Evolutionary conservation across 2,113 vertebrate genomes (phyloP).

Genomic region (Hippocampus barbouri): DNA sequence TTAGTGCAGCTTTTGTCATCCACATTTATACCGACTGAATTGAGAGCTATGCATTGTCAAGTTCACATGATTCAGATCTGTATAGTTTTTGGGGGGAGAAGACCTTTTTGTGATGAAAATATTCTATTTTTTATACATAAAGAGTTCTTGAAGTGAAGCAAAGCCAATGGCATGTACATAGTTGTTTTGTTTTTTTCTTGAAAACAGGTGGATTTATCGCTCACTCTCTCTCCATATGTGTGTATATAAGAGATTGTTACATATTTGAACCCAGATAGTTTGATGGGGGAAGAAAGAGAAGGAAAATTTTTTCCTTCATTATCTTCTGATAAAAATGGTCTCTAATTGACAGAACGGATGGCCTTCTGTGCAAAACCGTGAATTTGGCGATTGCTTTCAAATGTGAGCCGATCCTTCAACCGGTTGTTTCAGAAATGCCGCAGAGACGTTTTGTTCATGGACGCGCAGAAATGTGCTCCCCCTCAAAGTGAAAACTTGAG

Average conservation of each 20-base stretch:
- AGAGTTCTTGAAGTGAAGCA: conserved; percentile 69
- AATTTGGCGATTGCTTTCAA: background rate
- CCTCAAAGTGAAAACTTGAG: background rate
- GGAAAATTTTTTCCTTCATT: conserved; percentile 46
- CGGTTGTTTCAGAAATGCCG: background rate
- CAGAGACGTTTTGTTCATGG: background rate
- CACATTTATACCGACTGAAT: conserved; percentile 38
- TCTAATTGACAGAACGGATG: conserved; percentile 51
- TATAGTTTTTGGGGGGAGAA: conserved; percentile 67
- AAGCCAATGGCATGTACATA: conserved; percentile 63
- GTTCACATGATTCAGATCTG: conserved; percentile 51
- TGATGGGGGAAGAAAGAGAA: conserved; percentile 1
- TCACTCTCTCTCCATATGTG: too few relatives aligned
- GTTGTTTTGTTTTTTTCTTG: conserved; percentile 66
- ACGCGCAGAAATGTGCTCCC: background rate
- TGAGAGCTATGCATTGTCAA: conserved; percentile 53
- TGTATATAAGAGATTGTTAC: conserved; percentile 37
- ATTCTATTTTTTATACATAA: conserved; percentile 71
- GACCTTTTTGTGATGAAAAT: conserved; percentile 36
- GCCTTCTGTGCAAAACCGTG: background rate
- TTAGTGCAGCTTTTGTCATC: conserved; percentile 26
- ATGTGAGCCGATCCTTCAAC: background rate
- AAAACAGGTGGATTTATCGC: conserved; percentile 9
- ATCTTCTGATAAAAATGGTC: conserved; percentile 66
- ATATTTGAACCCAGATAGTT: conserved; percentile 36